A percentile compares a stretch with the other conserved stretches of the same genome.
These are phyloP conservation scores for Drosophila recens DNA, from an alignment of 2,888 invertebrate genomes.

Conservation along the genomic window DNA sequence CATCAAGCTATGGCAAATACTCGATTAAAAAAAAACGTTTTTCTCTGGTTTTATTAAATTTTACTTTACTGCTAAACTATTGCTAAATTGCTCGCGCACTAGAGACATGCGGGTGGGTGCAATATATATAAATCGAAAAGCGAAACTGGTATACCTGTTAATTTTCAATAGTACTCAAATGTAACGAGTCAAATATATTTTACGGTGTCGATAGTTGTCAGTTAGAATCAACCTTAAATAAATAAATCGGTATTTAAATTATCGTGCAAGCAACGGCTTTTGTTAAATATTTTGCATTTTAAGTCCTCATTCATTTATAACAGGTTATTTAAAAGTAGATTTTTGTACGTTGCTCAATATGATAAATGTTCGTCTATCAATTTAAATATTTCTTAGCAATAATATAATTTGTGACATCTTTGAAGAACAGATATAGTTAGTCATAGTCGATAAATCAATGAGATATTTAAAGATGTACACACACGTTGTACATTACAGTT, in stretches of 20 bases:
- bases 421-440: neutral
- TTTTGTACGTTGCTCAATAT: neutral
- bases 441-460: neutral
- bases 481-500: neutral
- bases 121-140: no score
- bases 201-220: neutral
- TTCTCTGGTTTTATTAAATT: no score
- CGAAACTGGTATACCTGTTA: conserved; percentile 15
- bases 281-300: neutral
- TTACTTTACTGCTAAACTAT: no score
- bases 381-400: neutral
- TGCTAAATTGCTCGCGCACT: no score
- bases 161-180: neutral
- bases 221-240: neutral
- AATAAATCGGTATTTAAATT: conserved; percentile 3
- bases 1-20: no score
- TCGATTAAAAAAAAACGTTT: no score
- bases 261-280: neutral
- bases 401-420: neutral
- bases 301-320: neutral
- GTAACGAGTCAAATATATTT: conserved; percentile 4
- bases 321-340: neutral
- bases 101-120: no score
- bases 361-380: neutral
- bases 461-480: neutral